Evolutionary conservation across 1,140 invertebrate species (phyloP), one percentile per base, ranked within the genome.

Genomic region (Subanguina moxae): DNA sequence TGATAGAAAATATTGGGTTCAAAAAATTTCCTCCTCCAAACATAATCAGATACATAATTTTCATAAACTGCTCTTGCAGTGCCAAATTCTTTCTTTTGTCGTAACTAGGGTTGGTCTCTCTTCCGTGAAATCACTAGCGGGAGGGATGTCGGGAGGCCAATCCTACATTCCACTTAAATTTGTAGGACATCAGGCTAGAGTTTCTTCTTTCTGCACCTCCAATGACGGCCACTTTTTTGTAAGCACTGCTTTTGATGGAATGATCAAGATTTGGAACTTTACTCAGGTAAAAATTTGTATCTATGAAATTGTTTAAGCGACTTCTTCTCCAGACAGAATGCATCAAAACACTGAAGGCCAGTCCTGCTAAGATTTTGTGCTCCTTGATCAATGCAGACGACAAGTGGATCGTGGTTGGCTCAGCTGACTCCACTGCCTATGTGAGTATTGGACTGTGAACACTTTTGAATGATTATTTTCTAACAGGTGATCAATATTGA

Each of bases 351-450:
- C 28, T 74, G 17, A 28, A 46, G 3, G 76, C 48, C 23, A 64
- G 65, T 42, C 25, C 46, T 32, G n/a, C 74, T 21, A 72, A 72
- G 63, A 71, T 82, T 21, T 66, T 80, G 5, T 82, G 80, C 52
- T 78, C 79, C 30, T 45, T 78, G 23, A 30, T 82, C 1, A 78
- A 67, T 45, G 68, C 52, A 57, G 81, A 82, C 43, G 74, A 83
- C 58, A 42, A 68, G 48, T 78, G 65, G 43, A 67, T 64, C 77
- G 58, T 81, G 23, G 70, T 70, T 21, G 80, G 82, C 19, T 77
- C 76, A 19, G 70, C 77, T 3, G 80, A 82, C 57, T 82, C 80
- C 15, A 75, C 70, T 15, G 80, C 81, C 0, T 78, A 80, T 52
- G 76, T 82, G 32, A 11, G 32, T 38, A 5, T 38, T 38, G n/a